These are phyloP conservation scores for Aphelenchoides besseyi DNA, from an alignment of 1,140 invertebrate species.

Conservation along the genomic window DNA sequence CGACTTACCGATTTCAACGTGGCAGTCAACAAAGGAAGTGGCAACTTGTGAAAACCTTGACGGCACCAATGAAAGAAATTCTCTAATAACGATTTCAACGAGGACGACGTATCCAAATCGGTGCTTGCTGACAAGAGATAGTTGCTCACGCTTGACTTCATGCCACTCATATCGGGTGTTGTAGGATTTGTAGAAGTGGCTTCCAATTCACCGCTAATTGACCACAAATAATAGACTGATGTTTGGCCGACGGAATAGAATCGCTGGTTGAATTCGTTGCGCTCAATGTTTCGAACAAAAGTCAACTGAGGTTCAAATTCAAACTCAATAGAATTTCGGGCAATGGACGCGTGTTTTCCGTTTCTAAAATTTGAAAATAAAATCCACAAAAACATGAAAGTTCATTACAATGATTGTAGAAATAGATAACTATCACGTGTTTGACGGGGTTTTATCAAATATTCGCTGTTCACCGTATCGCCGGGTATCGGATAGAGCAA, in stretches of 20 bases:
- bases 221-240: constrained; percentile 44
- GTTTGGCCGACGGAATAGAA: constrained; percentile 38
- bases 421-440: constrained; percentile 36
- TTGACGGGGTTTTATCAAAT: constrained; percentile 39
- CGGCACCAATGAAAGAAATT: constrained; percentile 55
- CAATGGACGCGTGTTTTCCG: constrained; percentile 16
- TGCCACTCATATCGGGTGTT: neutral
- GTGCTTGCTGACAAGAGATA: constrained; percentile 39
- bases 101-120: constrained; percentile 55
- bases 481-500: constrained; percentile 38
- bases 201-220: constrained; percentile 31
- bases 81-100: constrained; percentile 53
- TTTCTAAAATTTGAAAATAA: constrained; percentile 14
- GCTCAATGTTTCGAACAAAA: constrained; percentile 3
- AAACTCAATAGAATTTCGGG: neutral
- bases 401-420: constrained; percentile 31
- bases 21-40: constrained; percentile 32
- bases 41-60: constrained; percentile 35
- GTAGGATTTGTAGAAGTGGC: neutral
- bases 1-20: constrained; percentile 37
- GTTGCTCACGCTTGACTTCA: constrained; percentile 37
- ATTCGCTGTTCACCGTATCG: constrained; percentile 37
- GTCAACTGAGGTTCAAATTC: neutral
- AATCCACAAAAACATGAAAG: constrained; percentile 1
- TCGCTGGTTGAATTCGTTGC: neutral